Evolutionary conservation across 2,888 invertebrate species (phyloP).

Genomic region (Spialia ferax): DNA sequence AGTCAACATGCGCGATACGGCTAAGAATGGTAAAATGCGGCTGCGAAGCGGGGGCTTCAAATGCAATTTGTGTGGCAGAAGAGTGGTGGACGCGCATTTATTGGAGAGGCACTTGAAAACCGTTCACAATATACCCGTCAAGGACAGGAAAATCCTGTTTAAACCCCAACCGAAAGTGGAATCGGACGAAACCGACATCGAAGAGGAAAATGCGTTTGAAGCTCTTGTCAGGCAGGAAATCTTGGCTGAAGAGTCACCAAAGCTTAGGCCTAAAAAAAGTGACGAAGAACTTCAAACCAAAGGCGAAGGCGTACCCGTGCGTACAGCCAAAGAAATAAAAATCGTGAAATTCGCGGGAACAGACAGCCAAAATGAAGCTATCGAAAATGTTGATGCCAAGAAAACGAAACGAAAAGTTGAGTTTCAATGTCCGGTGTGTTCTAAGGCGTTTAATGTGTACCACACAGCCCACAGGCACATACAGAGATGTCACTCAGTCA

Average conservation of each 20-base stretch:
- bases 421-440: conserved; percentile 69
- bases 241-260: conserved; percentile 17
- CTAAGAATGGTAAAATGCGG: conserved; percentile 54
- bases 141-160: conserved; percentile 32
- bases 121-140: conserved; percentile 50
- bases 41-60: conserved; percentile 54
- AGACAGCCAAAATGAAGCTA: background rate
- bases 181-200: conserved; percentile 42
- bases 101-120: conserved; percentile 58
- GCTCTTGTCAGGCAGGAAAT: background rate
- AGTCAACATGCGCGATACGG: conserved; percentile 63
- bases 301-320: background rate
- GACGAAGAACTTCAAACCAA: conserved; percentile 29
- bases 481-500: conserved; percentile 62
- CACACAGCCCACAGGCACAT: conserved; percentile 67
- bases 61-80: conserved; percentile 63
- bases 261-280: conserved; percentile 40
- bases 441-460: conserved; percentile 55
- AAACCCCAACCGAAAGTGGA: conserved; percentile 40
- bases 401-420: conserved; percentile 48
- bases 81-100: conserved; percentile 52
- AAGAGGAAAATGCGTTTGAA: conserved; percentile 19
- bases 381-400: background rate
- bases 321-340: conserved; percentile 6
- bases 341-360: background rate